phyloP scores from a whole-genome alignment of 2,888 invertebrate genomes.

The Tryphoninae sp. region DNA sequence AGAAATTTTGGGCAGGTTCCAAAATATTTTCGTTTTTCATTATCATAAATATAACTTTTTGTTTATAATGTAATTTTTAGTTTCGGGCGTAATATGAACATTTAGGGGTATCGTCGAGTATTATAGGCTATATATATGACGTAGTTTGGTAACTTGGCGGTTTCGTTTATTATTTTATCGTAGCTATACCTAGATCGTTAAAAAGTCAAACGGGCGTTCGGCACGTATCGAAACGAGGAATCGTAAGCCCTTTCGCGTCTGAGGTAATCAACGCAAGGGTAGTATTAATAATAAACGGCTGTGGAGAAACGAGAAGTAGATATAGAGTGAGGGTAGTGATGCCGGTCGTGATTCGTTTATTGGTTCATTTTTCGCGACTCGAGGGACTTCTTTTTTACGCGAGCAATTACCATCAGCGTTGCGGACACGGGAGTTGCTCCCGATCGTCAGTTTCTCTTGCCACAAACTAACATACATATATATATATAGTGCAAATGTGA shows the following conservation, averaged over 20 bases:
- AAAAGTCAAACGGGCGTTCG: not conserved
- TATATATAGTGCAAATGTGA: slow-evolving; percentile 12
- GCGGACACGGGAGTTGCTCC: slow-evolving; percentile 39
- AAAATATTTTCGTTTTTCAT: no score
- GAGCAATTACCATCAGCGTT: slow-evolving; percentile 62
- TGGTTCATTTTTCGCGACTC: slow-evolving; percentile 60
- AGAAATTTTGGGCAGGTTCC: no score
- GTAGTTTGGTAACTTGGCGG: no score
- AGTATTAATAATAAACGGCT: slow-evolving; percentile 24
- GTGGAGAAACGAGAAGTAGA: not conserved
- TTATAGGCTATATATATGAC: no score
- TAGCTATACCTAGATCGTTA: not conserved
- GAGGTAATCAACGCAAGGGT: not conserved
- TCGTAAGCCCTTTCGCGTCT: slow-evolving; percentile 10
- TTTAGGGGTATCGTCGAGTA: no score
- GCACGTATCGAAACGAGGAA: not conserved
- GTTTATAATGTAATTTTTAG: no score
- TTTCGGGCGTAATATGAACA: no score
- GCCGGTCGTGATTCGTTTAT: slow-evolving; percentile 61
- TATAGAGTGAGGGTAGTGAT: slow-evolving; percentile 17
- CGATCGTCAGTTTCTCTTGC: slow-evolving; percentile 34
- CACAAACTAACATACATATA: slow-evolving; percentile 13
- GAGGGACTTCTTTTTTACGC: slow-evolving; percentile 57
- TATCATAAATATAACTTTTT: no score
- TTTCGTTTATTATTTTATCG: no score